A percentile compares a stretch with the other conserved stretches of the same genome.
These are phyloP conservation scores for Benthosema pterotum DNA, from an alignment of 2,797 vertebrate genomes.

Conservation along the genomic window DNA sequence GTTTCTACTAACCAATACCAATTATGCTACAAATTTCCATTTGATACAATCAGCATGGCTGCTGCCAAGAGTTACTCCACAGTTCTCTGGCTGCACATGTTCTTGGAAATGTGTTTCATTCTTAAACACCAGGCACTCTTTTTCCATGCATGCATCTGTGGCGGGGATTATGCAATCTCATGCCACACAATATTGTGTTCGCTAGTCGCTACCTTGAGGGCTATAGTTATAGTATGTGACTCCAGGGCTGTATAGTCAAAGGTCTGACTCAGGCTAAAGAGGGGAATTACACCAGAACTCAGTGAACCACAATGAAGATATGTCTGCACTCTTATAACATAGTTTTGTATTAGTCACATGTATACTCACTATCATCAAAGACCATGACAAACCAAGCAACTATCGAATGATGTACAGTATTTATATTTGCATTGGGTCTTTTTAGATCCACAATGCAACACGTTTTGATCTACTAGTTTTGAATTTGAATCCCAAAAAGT, in stretches of 20 bases:
- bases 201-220: constrained; percentile 14
- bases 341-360: too few species aligned
- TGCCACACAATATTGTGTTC: constrained; percentile 55
- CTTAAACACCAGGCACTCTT: constrained; percentile 57
- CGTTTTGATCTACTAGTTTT: too few species aligned
- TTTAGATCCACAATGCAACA: too few species aligned
- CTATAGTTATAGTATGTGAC: not conserved
- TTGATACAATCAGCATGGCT: constrained; percentile 43
- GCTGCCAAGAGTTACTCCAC: constrained; percentile 60
- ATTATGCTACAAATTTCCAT: constrained; percentile 66
- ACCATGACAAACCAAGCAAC: too few species aligned
- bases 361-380: too few species aligned
- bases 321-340: too few species aligned
- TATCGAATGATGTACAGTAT: too few species aligned
- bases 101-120: constrained; percentile 59
- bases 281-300: too few species aligned
- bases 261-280: too few species aligned
- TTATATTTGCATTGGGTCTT: too few species aligned
- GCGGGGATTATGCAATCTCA: constrained; percentile 73
- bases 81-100: constrained; percentile 49
- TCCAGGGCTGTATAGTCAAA: not conserved
- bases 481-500: too few species aligned
- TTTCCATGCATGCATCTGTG: constrained; percentile 65
- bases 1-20: constrained; percentile 66
- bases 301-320: too few species aligned